phyloP scores from a whole-genome alignment of 2,113 vertebrate genomes.

The Boleophthalmus pectinirostris region DNA sequence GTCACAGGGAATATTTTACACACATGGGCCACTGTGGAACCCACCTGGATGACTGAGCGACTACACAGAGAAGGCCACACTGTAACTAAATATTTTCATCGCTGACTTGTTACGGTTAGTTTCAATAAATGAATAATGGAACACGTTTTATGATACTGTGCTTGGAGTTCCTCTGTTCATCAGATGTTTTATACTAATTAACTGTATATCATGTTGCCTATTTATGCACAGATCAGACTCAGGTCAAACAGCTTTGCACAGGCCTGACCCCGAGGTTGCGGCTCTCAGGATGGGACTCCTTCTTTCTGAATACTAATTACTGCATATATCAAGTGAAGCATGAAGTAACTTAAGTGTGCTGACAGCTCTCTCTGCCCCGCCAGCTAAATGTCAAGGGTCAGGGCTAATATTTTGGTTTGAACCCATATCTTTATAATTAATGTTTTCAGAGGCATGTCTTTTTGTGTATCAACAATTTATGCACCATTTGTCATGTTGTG shows the following conservation, averaged over 20 bases:
- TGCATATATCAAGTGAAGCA: background rate
- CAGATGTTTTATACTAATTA: background rate
- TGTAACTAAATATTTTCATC: too few species aligned
- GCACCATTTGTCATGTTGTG: background rate
- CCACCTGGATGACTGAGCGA: too few species aligned
- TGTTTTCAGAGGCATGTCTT: background rate
- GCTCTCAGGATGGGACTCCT: background rate
- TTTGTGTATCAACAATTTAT: background rate
- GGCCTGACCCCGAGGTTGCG: background rate
- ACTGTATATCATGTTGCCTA: background rate
- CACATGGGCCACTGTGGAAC: too few species aligned
- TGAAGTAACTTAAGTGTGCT: background rate
- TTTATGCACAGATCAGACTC: background rate
- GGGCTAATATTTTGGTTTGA: slow-evolving; percentile 4
- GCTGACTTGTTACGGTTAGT: too few species aligned
- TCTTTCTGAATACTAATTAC: slow-evolving; percentile 2
- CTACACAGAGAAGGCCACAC: too few species aligned
- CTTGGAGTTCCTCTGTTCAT: background rate
- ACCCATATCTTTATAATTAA: background rate
- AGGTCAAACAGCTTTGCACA: background rate
- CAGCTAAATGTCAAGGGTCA: background rate
- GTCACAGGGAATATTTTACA: too few species aligned
- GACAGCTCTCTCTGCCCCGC: background rate
- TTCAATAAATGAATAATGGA: background rate
- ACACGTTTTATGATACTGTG: background rate